Conservation (phyloP, 2,797 vertebrate species). For the Pipistrellus pipistrellus region DNA sequence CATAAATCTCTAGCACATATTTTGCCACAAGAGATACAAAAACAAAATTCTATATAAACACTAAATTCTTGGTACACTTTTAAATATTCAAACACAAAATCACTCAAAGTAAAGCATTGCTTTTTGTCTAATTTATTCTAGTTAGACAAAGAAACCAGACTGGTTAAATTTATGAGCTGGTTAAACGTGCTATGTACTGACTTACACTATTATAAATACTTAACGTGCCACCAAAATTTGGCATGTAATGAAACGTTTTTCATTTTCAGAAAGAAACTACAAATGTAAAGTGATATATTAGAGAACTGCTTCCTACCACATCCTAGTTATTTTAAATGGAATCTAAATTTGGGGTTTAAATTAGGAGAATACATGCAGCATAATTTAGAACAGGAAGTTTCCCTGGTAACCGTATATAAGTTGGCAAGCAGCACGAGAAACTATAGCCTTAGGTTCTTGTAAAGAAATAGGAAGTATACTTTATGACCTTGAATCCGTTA, state of each 20-base stretch:
- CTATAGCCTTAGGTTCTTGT: conserved; percentile 44
- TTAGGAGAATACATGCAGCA: conserved; percentile 54
- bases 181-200: conserved; percentile 31
- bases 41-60: conserved; percentile 23
- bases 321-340: conserved; percentile 69
- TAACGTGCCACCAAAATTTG: not conserved
- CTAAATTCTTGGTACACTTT: conserved; percentile 32
- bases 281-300: conserved; percentile 67
- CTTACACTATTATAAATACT: conserved; percentile 62
- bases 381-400: conserved; percentile 78
- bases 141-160: conserved; percentile 65
- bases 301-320: conserved; percentile 41
- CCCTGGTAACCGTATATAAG: conserved; percentile 71
- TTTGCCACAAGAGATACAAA: conserved; percentile 46
- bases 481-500: conserved; percentile 64
- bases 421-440: conserved; percentile 50
- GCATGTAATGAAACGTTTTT: conserved; percentile 54
- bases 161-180: conserved; percentile 44
- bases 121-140: conserved; percentile 66
- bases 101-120: conserved; percentile 47
- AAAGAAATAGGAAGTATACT: conserved; percentile 67
- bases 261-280: conserved; percentile 68
- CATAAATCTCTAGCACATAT: conserved; percentile 56
- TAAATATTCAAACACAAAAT: conserved; percentile 66
- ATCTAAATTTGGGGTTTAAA: conserved; percentile 67